phyloP scores from a whole-genome alignment of 1,140 invertebrate genomes.

The Hylaeus anthracinus region DNA sequence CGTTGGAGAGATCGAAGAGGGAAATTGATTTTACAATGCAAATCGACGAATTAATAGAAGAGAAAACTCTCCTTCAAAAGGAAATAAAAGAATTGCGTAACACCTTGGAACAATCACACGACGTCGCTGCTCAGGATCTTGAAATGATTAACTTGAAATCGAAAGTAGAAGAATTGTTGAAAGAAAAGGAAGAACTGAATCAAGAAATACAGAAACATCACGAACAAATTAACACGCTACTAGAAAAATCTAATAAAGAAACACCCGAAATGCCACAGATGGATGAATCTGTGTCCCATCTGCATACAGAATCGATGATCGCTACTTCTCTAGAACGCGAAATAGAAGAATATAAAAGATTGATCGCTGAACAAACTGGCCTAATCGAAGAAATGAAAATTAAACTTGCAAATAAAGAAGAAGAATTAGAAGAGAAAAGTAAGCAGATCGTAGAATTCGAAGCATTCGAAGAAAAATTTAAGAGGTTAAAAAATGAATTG shows the following conservation, averaged over 20 bases:
- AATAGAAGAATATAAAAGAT: slow-evolving; percentile 77
- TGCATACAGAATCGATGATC: slow-evolving; percentile 22
- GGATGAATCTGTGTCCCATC: slow-evolving; percentile 16
- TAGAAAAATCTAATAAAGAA: slow-evolving; percentile 41
- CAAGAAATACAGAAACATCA: slow-evolving; percentile 70
- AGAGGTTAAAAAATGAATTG: slow-evolving; percentile 68
- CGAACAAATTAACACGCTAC: slow-evolving; percentile 30
- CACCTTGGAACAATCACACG: slow-evolving; percentile 33
- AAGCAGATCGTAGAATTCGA: slow-evolving; percentile 55
- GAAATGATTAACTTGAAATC: slow-evolving; percentile 60
- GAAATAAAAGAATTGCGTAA: slow-evolving; percentile 47
- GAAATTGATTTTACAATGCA: slow-evolving; percentile 27
- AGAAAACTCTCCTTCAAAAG: slow-evolving; percentile 48
- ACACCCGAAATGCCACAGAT: slow-evolving; percentile 5
- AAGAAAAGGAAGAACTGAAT: slow-evolving; percentile 54
- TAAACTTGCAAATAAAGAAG: slow-evolving; percentile 66
- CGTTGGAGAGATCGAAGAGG: slow-evolving; percentile 12
- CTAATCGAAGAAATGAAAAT: slow-evolving; percentile 73
- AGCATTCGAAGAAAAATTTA: slow-evolving; percentile 41
- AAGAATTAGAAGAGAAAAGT: slow-evolving; percentile 66
- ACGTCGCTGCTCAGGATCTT: slow-evolving; percentile 12
- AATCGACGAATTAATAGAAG: slow-evolving; percentile 42
- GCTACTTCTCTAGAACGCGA: slow-evolving; percentile 77
- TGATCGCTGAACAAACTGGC: slow-evolving; percentile 79
- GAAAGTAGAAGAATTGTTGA: slow-evolving; percentile 64